A percentile compares a stretch with the other conserved stretches of the same genome.
phyloP scores from a whole-genome alignment of 2,888 invertebrate genomes.

The Sarcophaga subvicina region DNA sequence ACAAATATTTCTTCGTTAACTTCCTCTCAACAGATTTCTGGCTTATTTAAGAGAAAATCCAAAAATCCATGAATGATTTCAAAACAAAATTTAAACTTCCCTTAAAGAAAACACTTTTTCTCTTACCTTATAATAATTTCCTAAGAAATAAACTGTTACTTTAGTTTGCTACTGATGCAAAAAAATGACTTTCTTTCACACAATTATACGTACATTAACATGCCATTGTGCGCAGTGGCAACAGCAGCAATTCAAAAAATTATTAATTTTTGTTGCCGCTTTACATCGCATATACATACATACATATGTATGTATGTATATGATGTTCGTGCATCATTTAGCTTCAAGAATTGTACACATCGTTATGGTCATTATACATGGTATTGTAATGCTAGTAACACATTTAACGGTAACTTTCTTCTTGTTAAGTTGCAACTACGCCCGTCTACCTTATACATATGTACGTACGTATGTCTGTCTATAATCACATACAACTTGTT shows the following conservation, averaged over 20 bases:
- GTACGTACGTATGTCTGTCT: neutral
- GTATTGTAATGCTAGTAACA: conserved; percentile 3
- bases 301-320: neutral
- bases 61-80: neutral
- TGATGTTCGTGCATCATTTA: neutral
- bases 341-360: neutral
- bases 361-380: neutral
- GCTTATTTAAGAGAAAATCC: neutral
- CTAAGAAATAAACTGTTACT: neutral
- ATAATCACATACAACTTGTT: neutral
- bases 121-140: neutral
- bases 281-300: neutral
- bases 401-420: conserved; percentile 63
- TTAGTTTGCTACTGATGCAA: neutral
- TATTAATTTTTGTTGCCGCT: neutral
- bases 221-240: neutral
- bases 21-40: too few species aligned
- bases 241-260: conserved; percentile 10
- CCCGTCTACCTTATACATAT: conserved; percentile 31
- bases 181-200: conserved; percentile 58
- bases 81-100: too few species aligned
- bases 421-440: conserved; percentile 52
- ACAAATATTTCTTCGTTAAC: too few species aligned
- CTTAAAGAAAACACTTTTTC: neutral
- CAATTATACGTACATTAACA: conserved; percentile 38